Evolutionary conservation across 2,797 vertebrate species (phyloP), one percentile per base, ranked within the genome.

Genomic region (Phrynocephalus forsythii): DNA sequence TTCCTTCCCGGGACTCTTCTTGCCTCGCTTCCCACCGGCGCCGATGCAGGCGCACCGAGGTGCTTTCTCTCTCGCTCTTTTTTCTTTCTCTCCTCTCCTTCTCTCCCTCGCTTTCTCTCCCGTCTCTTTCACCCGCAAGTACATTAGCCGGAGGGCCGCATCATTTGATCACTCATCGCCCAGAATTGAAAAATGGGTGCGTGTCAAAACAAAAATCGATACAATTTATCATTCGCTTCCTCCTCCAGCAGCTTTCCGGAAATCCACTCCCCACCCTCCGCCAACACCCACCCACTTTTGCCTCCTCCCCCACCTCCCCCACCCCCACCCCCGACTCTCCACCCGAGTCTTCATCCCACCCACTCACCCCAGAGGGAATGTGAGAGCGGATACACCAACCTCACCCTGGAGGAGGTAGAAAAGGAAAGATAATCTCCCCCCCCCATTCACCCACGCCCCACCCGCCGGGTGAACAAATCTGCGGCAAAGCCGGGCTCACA

Each of bases 181-280:
- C 94, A 91, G 95, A 94, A 95, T 94, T 94, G 95, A 94, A 95
- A 95, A 95, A 95, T 95, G 94, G 94, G 95, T 87, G 92, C 90
- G 86, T 92, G 92, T 92, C 94, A 91, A 91, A 94, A 90, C 93
- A 87, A 79, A 88, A 84, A 90, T 90, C 89, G 89, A 93, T 93
- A 89, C 88, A 82, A 85, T 89, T 87, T 84, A 84, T 87, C 85
- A 87, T 75, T 79, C 50, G 76, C 76, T 67, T 83, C 56, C 82
- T 87, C n/a, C 79, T 48, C 56, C 30, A 63, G 69, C 69, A 44
- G 33, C 76, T 77, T 84, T 82, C 85, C 71, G 77, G 88, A 84
- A 84, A 86, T 79, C 69, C 68, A 71, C 73, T 56, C 85, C 77
- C 76, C 44, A n/a, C 67, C 75, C 68, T 33, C 16, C 18, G 67